Evolutionary conservation across 2,797 vertebrate species (phyloP).

Genomic region (Moxostoma hubbsi): DNA sequence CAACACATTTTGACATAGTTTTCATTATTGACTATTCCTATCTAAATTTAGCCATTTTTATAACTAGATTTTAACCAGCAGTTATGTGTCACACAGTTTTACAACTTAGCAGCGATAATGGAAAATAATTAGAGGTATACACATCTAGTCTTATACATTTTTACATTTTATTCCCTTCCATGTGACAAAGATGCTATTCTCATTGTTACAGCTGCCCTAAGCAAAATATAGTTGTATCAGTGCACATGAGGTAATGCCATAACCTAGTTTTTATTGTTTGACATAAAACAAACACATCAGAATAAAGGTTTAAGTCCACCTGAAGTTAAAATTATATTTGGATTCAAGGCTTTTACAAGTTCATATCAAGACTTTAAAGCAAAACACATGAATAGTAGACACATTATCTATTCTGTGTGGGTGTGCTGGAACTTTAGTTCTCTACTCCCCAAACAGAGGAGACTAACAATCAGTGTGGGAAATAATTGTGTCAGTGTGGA

Average conservation of each 20-base stretch:
- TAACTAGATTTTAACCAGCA: no score
- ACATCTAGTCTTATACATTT: neutral
- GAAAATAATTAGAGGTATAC: no score
- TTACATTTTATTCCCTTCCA: neutral
- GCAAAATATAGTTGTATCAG: conserved; percentile 5
- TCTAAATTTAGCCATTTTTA: no score
- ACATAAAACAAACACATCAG: neutral
- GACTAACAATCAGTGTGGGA: conserved; percentile 70
- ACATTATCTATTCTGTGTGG: neutral
- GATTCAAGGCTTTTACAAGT: neutral
- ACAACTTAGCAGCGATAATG: no score
- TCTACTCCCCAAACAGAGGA: conserved; percentile 54
- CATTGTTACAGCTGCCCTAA: neutral
- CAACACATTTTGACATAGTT: no score
- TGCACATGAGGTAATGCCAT: neutral
- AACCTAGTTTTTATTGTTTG: neutral
- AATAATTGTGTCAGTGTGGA: conserved; percentile 73
- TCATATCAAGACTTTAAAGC: neutral
- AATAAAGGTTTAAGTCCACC: neutral
- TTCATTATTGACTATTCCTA: no score
- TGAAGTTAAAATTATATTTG: neutral
- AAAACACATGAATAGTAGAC: neutral
- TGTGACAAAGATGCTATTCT: conserved; percentile 20
- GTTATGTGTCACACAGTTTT: no score
- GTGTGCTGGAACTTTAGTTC: conserved; percentile 29